These are phyloP conservation scores for Sebastes flavidus DNA, from an alignment of 2,797 vertebrate genomes.

Conservation along the genomic window DNA sequence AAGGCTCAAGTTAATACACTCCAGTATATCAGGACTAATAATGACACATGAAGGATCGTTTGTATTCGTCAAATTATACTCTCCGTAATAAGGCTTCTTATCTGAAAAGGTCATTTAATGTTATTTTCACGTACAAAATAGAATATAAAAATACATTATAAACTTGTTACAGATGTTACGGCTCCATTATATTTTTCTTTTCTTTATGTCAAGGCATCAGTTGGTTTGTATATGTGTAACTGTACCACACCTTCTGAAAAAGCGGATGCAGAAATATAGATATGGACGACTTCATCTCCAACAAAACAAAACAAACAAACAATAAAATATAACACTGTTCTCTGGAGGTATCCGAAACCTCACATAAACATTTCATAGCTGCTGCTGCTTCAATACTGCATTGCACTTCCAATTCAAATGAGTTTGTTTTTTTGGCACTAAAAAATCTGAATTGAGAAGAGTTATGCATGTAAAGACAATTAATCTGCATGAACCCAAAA, in stretches of 20 bases:
- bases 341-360: conserved; percentile 31
- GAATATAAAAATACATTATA: conserved; percentile 89
- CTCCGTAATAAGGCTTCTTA: conserved; percentile 80
- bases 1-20: conserved; percentile 70
- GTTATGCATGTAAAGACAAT: conserved; percentile 12
- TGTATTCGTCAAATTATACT: conserved; percentile 55
- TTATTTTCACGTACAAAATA: conserved; percentile 86
- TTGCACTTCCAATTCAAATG: conserved; percentile 29
- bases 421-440: conserved; percentile 41
- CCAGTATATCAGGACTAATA: conserved; percentile 66
- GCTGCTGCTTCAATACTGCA: conserved; percentile 43
- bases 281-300: conserved; percentile 52
- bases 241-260: conserved; percentile 74
- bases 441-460: conserved; percentile 28
- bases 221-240: conserved; percentile 61
- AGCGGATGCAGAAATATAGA: conserved; percentile 58
- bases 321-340: conserved; percentile 67
- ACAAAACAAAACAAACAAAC: conserved; percentile 56
- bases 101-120: conserved; percentile 85
- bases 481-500: conserved; percentile 39
- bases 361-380: conserved; percentile 43
- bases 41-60: conserved; percentile 42
- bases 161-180: conserved; percentile 84
- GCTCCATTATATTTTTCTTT: conserved; percentile 44
- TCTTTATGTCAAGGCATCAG: conserved; percentile 67